Evolutionary conservation across 2,113 vertebrate genomes (phyloP), one percentile per base, ranked within the genome.

Genomic region (Rhinogobius similis): DNA sequence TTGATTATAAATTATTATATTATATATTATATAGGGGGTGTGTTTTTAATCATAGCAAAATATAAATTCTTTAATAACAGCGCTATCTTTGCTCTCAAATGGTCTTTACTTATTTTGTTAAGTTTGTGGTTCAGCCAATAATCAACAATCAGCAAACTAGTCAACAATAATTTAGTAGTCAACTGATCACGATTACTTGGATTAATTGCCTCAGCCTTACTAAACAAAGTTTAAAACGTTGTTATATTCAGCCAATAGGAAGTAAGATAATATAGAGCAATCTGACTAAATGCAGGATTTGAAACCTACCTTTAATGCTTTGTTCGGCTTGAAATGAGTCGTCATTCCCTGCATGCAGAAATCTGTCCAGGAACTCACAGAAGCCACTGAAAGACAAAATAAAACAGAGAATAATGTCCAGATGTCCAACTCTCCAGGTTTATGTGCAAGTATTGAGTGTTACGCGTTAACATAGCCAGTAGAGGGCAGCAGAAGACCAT

Each of bases 341-440:
- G 92, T 94, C 93, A 94, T 94, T 87, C 92, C 93, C 93, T 92
- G 93, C 87, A 90, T 91, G 86, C 90, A 87, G 85, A 84, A 92
- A 89, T 78, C 81, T 71, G 85, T 82, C 84, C 87, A 75, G 84
- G 87, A 86, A 72, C 82, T 82, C 88, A 84, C 89, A 87, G 88
- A 88, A 90, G 89, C 83, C 72, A 81, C 88, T 89, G 76, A 38
- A 52, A 76, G 82, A 43, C 36, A 58, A 76, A 81, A 36, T 7
- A 56, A 10, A 38, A 70, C 58, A 0, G 44, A 67, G 62, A 2
- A 18, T 39, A 29, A 61, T n/a, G 58, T 1, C 18, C 9, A 61
- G 11, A 61, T 61, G 58, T 61, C 9, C 14, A 36, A 36, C 32
- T 36, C 32, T 7, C 5, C 32, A 36, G 32, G 32, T 36, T 8